Conservation (phyloP, 2,888 invertebrate species). For the Caenorhabditis afra region DNA sequence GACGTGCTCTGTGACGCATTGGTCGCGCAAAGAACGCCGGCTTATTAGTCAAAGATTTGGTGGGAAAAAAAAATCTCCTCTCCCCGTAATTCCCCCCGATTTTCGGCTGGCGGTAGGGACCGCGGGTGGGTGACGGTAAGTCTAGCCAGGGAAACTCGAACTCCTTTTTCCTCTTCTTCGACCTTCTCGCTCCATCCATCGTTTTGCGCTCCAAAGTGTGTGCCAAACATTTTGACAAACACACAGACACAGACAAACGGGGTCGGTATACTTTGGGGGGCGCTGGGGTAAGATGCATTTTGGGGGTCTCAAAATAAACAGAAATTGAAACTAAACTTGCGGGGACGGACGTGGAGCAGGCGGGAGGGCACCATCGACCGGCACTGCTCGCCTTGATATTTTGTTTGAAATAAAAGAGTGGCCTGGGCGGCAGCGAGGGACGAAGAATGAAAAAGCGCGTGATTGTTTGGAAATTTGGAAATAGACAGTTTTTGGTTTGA, state of each 20-base stretch:
- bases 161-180: slow-evolving; percentile 12
- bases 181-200: slow-evolving; percentile 24
- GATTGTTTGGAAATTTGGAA: too few relatives aligned
- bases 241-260: slow-evolving; percentile 28
- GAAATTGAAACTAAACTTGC: slow-evolving; percentile 45
- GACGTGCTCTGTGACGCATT: too few relatives aligned
- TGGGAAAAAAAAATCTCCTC: too few relatives aligned
- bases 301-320: slow-evolving; percentile 50
- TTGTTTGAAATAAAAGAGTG: slow-evolving; percentile 5
- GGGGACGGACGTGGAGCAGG: too few relatives aligned
- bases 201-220: slow-evolving; percentile 24
- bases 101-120: too few relatives aligned
- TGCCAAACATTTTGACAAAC: slow-evolving; percentile 54
- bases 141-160: too few relatives aligned
- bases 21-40: background rate
- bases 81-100: too few relatives aligned
- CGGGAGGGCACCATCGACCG: background rate
- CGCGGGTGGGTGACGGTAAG: too few relatives aligned
- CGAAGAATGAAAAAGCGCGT: too few relatives aligned
- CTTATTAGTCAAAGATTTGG: background rate
- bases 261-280: slow-evolving; percentile 50
- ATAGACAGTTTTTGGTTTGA: too few relatives aligned
- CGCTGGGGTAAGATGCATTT: slow-evolving; percentile 47
- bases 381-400: slow-evolving; percentile 5
- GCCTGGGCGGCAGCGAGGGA: background rate